Evolutionary conservation across 2,797 vertebrate genomes (phyloP).

Genomic region (Schizopygopsis pylzovi): DNA sequence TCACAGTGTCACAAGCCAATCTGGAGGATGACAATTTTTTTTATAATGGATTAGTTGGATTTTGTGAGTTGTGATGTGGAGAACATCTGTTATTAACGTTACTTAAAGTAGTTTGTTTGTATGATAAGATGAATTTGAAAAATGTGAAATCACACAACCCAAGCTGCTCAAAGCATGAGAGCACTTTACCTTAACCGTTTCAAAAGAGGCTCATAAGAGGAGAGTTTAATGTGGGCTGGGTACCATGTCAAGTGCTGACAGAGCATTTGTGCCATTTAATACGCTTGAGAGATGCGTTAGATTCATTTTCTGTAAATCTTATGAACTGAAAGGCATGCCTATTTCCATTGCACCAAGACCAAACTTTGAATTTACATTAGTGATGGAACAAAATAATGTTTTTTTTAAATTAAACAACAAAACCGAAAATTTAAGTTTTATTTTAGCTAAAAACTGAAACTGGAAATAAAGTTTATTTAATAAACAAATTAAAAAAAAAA

Average conservation of each 20-base stretch:
- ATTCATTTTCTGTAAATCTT: background rate
- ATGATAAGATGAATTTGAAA: background rate
- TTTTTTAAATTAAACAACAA: background rate
- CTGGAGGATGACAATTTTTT: background rate
- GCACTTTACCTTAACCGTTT: background rate
- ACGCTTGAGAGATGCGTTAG: slow-evolving; percentile 1
- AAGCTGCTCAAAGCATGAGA: background rate
- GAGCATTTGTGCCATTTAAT: background rate
- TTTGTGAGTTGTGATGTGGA: background rate
- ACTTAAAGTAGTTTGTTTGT: background rate
- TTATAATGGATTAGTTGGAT: background rate
- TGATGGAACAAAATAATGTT: background rate
- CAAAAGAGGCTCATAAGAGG: slow-evolving; percentile 6
- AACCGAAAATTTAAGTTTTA: background rate
- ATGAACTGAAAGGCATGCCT: background rate
- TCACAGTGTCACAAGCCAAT: background rate
- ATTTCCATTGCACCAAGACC: background rate
- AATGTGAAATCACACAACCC: background rate
- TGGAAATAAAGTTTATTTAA: background rate
- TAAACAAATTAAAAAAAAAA: background rate
- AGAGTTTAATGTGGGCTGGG: slow-evolving; percentile 14
- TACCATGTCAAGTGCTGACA: slow-evolving; percentile 11
- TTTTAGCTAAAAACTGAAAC: background rate
- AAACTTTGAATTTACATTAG: background rate
- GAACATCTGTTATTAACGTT: background rate